phyloP scores from a whole-genome alignment of 2,888 invertebrate genomes.

The Anaspis maculata region DNA sequence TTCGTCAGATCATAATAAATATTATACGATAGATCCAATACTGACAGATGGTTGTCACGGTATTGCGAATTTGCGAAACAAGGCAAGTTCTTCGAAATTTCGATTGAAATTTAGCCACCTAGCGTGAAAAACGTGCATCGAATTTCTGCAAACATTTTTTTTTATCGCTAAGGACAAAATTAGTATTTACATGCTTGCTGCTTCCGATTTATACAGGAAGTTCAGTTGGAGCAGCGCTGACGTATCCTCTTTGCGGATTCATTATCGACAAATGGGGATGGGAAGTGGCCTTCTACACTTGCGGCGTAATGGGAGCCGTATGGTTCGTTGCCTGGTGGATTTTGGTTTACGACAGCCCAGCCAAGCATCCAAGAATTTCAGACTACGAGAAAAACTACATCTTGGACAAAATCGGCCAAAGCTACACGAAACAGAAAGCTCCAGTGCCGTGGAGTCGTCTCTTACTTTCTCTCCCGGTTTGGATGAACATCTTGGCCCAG shows the following conservation, averaged over 20 bases:
- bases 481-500: constrained; percentile 57
- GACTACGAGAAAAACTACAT: constrained; percentile 52
- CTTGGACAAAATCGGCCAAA: constrained; percentile 46
- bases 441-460: constrained; percentile 57
- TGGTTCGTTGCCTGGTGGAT: constrained; percentile 61
- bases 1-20: too few relatives aligned
- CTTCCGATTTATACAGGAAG: too few relatives aligned
- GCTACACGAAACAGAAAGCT: constrained; percentile 33
- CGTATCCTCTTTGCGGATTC: constrained; percentile 62
- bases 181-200: too few relatives aligned
- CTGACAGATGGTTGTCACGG: too few relatives aligned
- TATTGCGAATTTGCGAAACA: too few relatives aligned
- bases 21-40: too few relatives aligned
- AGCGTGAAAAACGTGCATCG: too few relatives aligned
- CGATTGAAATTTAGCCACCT: too few relatives aligned
- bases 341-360: constrained; percentile 56
- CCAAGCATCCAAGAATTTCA: constrained; percentile 57
- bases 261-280: constrained; percentile 58
- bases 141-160: too few relatives aligned
- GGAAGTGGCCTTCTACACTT: constrained; percentile 63
- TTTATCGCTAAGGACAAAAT: too few relatives aligned
- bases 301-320: constrained; percentile 50
- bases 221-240: constrained; percentile 57
- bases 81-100: too few relatives aligned
- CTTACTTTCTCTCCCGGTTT: constrained; percentile 51